Conservation (phyloP, 2,888 invertebrate species). For the Lapara coniferarum region DNA sequence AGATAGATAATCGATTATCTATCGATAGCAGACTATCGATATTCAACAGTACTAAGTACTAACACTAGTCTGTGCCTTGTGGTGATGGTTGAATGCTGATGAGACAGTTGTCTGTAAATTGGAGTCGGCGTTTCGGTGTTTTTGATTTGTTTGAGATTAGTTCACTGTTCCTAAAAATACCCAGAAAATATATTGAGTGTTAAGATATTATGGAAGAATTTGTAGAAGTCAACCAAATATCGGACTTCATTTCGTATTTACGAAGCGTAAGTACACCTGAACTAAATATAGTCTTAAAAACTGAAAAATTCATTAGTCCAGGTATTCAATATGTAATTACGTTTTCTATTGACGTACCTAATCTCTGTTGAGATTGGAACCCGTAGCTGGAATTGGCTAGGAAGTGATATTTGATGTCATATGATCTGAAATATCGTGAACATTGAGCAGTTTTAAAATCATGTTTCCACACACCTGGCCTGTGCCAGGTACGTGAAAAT, state of each 20-base stretch:
- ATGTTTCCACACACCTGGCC: too few relatives aligned
- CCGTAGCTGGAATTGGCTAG: too few relatives aligned
- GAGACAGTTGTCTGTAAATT: not conserved
- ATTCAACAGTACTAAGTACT: not conserved
- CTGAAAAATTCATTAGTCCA: not conserved
- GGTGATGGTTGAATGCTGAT: too few relatives aligned
- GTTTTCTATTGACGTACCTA: not conserved
- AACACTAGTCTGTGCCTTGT: too few relatives aligned
- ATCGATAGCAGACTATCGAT: not conserved
- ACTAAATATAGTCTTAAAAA: not conserved
- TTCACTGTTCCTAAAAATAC: constrained; percentile 6
- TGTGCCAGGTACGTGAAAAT: too few relatives aligned
- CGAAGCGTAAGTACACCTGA: constrained; percentile 87
- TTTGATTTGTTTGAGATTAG: constrained; percentile 13
- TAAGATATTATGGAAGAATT: constrained; percentile 80
- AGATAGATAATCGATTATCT: not conserved
- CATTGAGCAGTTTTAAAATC: too few relatives aligned
- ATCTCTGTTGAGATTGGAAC: too few relatives aligned
- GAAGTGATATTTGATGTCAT: not conserved
- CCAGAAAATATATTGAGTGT: not conserved
- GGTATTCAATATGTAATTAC: constrained; percentile 10
- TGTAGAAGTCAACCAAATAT: constrained; percentile 88
- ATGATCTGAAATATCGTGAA: too few relatives aligned
- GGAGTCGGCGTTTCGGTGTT: constrained; percentile 10
- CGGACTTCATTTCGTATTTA: constrained; percentile 90